Conservation (phyloP, 2,797 vertebrate genomes). For the Macroramphosus scolopax region DNA sequence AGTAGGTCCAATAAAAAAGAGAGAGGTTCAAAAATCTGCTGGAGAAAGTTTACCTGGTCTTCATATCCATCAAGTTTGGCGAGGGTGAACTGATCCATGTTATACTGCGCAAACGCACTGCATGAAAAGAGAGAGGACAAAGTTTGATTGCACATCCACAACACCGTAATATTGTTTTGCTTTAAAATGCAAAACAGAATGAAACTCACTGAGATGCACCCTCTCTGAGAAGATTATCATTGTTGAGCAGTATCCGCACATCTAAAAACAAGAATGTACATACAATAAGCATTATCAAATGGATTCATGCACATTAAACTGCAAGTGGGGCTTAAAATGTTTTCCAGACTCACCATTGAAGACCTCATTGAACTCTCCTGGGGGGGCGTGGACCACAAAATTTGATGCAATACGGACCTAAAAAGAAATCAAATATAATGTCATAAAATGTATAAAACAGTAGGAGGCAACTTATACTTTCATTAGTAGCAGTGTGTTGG, state of each 20-base stretch:
- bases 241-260: constrained; percentile 91
- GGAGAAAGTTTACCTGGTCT: constrained; percentile 79
- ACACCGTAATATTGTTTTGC: neutral
- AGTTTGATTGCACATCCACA: constrained; percentile 1
- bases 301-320: neutral
- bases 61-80: constrained; percentile 91
- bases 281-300: neutral
- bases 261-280: constrained; percentile 70
- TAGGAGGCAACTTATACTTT: too few relatives aligned
- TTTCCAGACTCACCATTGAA: constrained; percentile 88
- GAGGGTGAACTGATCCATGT: constrained; percentile 95
- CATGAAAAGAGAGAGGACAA: constrained; percentile 35
- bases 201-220: constrained; percentile 87
- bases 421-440: constrained; percentile 40
- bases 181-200: constrained; percentile 5
- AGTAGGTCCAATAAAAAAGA: neutral
- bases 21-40: neutral
- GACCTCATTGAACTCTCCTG: constrained; percentile 97
- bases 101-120: constrained; percentile 96
- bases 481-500: too few relatives aligned
- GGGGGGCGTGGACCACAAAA: constrained; percentile 93
- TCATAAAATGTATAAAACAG: constrained; percentile 7
- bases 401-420: constrained; percentile 92
- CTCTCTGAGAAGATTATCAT: constrained; percentile 94
- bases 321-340: constrained; percentile 1